Conservation (phyloP, 2,113 vertebrate species). For the Pristiophorus japonicus region DNA sequence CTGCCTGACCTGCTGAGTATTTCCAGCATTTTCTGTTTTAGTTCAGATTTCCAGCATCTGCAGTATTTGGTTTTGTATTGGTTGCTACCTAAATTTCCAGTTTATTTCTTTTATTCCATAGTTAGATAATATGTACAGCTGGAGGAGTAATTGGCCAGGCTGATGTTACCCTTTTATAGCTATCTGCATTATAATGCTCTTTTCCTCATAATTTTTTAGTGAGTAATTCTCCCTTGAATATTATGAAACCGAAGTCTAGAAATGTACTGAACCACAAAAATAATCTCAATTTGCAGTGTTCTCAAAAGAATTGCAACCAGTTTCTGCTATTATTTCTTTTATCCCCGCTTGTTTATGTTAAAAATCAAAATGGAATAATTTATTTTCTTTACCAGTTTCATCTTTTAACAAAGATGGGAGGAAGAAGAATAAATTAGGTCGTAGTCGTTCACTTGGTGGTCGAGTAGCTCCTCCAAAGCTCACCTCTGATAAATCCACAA, state of each 20-base stretch:
- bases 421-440: slow-evolving; percentile 81
- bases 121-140: background rate
- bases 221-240: background rate
- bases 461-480: slow-evolving; percentile 77
- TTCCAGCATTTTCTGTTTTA: too few species aligned
- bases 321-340: background rate
- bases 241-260: background rate
- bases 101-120: background rate
- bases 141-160: background rate
- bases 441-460: slow-evolving; percentile 87
- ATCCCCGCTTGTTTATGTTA: background rate
- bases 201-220: background rate
- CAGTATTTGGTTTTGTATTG: background rate
- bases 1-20: too few species aligned
- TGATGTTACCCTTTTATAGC: background rate
- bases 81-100: background rate
- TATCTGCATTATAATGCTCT: background rate
- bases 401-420: slow-evolving; percentile 79
- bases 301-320: background rate
- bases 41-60: too few species aligned
- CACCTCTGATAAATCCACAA: slow-evolving; percentile 66
- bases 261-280: background rate
- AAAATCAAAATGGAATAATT: background rate
- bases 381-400: slow-evolving; percentile 31
- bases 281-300: background rate